Percentiles rank a stretch among this genome's conserved stretches.
Conservation (phyloP, 1,140 invertebrate species). For the Cardiocondyla obscurior region DNA sequence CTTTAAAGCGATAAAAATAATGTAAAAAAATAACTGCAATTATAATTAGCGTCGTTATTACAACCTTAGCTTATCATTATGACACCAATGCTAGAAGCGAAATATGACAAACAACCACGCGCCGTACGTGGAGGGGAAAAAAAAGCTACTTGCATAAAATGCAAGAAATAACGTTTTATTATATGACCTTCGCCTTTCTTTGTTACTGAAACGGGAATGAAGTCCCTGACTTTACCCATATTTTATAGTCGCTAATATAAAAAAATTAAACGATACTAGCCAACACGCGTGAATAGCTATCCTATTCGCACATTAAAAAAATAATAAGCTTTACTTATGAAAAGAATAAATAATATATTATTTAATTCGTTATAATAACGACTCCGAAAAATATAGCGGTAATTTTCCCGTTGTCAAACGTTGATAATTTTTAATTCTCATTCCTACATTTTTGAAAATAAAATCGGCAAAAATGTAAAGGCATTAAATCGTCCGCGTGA, state of each 20-base stretch:
- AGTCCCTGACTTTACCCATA: neutral
- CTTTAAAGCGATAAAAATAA: neutral
- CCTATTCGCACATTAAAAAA: conserved; percentile 13
- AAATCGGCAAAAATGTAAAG: neutral
- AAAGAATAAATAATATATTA: neutral
- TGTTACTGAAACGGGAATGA: neutral
- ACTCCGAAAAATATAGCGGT: neutral
- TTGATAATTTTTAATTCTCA: neutral
- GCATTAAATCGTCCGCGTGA: neutral
- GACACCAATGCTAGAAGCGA: neutral
- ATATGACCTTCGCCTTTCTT: conserved; percentile 21
- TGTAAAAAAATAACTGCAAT: neutral
- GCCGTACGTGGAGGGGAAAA: neutral
- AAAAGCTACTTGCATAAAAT: conserved; percentile 24
- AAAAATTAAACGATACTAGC: neutral
- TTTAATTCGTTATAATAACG: neutral
- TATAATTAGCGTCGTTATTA: neutral
- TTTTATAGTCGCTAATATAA: conserved; percentile 26
- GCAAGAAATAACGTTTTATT: conserved; percentile 21
- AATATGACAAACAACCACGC: conserved; percentile 20
- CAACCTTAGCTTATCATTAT: neutral
- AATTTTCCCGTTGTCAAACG: neutral
- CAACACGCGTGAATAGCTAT: neutral
- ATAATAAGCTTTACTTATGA: neutral
- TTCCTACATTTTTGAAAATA: neutral